Evolutionary conservation across 2,888 invertebrate species (phyloP), one percentile per base, ranked within the genome.

Genomic region (Thereva nobilitata): DNA sequence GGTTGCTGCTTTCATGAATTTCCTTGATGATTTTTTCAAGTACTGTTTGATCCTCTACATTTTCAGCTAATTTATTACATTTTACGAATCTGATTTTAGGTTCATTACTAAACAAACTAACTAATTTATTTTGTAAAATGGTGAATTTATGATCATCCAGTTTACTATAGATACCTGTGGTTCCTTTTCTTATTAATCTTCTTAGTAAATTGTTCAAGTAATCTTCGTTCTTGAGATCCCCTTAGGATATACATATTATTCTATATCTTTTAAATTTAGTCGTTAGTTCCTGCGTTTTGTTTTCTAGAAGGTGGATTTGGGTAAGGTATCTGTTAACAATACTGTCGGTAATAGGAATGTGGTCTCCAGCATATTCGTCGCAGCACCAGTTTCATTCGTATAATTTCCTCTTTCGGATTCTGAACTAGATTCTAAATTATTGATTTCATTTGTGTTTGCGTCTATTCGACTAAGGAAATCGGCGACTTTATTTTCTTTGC

Each of bases 121-220:
- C 10, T 35, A 57, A 57, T 57, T 45, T 57, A 5, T 44, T 12
- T 44, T 57, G 45, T 4, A 57, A 5, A 34, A 57, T 57, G 4
- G 5, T 4, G n/a, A 4, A 57, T 45, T 57, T 34, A 7, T 4
- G 4, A 10, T 56, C 41, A 4, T 56, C 12, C 34, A 56, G 12
- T 23, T 56, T 42, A 9, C 44, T 44, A 37, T 57, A 57, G 10
- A 57, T n/a, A n/a, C n/a, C n/a, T n/a, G n/a, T n/a, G n/a, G n/a
- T n/a, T n/a, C 44, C 44, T 9, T 7, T 5, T 23, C 9, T 57
- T 35, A 57, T 23, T 23, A 44, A 57, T 57, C 57, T 44, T 44
- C 57, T 10, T 9, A 57, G 35, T 2, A 57, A 3, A 12, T 57
- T 4, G 44, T 57, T 44, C 7, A 57, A 44, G 44, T 44, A 57